Conservation (phyloP, 2,797 vertebrate genomes). For the Sitta carolinensis region DNA sequence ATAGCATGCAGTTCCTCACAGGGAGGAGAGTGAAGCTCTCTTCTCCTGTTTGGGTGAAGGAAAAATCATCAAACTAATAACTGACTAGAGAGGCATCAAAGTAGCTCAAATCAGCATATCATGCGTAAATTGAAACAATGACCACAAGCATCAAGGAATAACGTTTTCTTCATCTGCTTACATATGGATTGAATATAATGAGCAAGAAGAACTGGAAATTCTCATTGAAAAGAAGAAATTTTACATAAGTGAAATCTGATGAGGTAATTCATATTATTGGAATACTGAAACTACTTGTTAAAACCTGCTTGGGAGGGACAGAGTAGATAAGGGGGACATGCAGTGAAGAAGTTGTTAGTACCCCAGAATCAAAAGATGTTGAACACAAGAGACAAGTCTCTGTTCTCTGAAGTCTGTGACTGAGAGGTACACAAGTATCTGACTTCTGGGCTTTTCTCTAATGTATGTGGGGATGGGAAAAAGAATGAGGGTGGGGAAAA, state of each 20-base stretch:
- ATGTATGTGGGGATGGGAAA: rapidly evolving
- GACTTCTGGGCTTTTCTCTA: not conserved
- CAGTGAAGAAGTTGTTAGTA: not conserved
- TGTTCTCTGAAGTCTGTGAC: not conserved
- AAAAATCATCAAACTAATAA: not conserved
- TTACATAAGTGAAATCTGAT: not conserved
- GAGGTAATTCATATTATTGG: not conserved
- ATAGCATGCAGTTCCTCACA: not conserved
- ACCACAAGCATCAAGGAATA: not conserved
- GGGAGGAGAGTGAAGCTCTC: not conserved
- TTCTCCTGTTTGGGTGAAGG: not conserved
- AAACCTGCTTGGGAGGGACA: not conserved
- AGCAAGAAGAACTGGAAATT: not conserved
- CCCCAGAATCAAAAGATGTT: not conserved
- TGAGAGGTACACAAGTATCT: not conserved
- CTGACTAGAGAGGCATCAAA: not conserved
- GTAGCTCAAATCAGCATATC: not conserved
- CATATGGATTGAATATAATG: not conserved
- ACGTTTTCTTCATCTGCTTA: not conserved
- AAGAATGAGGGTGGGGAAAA: not conserved
- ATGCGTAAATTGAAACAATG: not conserved
- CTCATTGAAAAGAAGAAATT: not conserved
- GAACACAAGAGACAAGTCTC: not conserved
- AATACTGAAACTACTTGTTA: not conserved
- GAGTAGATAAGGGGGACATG: not conserved